These are phyloP conservation scores for Syngnathoides biaculeatus DNA, from an alignment of 2,113 vertebrate species.

Conservation along the genomic window DNA sequence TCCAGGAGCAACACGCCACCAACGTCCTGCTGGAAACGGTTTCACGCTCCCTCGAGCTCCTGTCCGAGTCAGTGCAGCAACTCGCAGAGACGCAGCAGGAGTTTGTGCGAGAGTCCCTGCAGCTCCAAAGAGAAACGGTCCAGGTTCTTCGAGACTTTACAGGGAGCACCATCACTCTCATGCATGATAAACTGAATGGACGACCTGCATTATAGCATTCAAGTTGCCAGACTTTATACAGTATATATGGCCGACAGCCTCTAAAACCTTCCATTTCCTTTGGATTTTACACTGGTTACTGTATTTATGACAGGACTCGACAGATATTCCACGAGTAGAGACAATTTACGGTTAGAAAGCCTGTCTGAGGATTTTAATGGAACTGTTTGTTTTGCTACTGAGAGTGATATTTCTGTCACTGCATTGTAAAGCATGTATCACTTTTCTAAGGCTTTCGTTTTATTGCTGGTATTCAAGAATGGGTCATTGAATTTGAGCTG, in stretches of 20 bases:
- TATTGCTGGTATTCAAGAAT: conserved; percentile 24
- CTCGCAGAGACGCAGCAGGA: conserved; percentile 77
- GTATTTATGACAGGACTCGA: conserved; percentile 38
- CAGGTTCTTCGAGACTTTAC: conserved; percentile 76
- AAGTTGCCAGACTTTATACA: conserved; percentile 17
- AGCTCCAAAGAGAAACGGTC: conserved; percentile 74
- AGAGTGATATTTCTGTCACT: conserved; percentile 35
- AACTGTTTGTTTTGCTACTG: conserved; percentile 40
- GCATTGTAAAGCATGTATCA: conserved; percentile 11
- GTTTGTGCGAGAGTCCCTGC: conserved; percentile 73
- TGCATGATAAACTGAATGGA: conserved; percentile 77
- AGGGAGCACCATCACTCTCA: conserved; percentile 66
- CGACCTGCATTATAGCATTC: conserved; percentile 65
- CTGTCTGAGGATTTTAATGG: conserved; percentile 26
- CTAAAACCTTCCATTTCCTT: conserved; percentile 26
- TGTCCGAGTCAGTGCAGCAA: conserved; percentile 77
- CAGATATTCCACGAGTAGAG: conserved; percentile 37
- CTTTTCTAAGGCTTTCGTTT: conserved; percentile 27
- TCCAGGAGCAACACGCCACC: conserved; percentile 74
- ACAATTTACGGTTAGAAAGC: conserved; percentile 18
- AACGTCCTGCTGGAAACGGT: conserved; percentile 71
- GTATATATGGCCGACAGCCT: conserved; percentile 29
- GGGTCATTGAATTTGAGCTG: conserved; percentile 12
- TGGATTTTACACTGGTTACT: conserved; percentile 35
- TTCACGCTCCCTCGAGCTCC: conserved; percentile 74